Conservation (phyloP, 2,888 invertebrate genomes). For the Agonopterix heracliana region DNA sequence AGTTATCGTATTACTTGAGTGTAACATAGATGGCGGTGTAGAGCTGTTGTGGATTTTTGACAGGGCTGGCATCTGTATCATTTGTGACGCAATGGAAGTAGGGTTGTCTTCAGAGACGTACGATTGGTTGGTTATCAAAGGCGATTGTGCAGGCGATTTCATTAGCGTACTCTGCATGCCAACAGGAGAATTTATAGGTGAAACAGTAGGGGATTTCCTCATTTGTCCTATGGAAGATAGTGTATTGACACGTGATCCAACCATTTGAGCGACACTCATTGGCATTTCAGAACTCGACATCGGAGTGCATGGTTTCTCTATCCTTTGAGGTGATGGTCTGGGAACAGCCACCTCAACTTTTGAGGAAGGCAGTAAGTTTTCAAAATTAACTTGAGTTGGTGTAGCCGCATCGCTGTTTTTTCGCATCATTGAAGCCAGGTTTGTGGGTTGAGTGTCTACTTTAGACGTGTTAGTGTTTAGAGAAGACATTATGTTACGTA, state of each 20-base stretch:
- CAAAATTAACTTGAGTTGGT: slow-evolving; percentile 70
- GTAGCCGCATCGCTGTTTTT: slow-evolving; percentile 56
- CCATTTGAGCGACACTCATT: slow-evolving; percentile 55
- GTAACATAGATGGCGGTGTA: slow-evolving; percentile 48
- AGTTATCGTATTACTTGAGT: slow-evolving; percentile 54
- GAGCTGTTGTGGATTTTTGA: slow-evolving; percentile 61
- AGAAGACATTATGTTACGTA: slow-evolving; percentile 80
- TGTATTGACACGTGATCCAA: slow-evolving; percentile 59
- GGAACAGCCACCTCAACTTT: slow-evolving; percentile 64
- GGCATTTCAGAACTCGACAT: slow-evolving; percentile 43
- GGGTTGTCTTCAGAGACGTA: slow-evolving; percentile 40
- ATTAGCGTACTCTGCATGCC: slow-evolving; percentile 49
- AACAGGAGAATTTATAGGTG: slow-evolving; percentile 62
- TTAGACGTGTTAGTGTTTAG: slow-evolving; percentile 72
- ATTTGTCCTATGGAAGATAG: slow-evolving; percentile 55
- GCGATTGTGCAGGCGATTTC: slow-evolving; percentile 65
- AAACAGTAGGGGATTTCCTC: slow-evolving; percentile 64
- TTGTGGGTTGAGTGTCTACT: slow-evolving; percentile 51
- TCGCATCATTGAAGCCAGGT: slow-evolving; percentile 59
- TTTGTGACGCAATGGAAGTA: slow-evolving; percentile 51
- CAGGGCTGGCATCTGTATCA: slow-evolving; percentile 70
- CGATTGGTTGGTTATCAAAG: slow-evolving; percentile 48
- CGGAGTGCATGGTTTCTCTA: slow-evolving; percentile 48
- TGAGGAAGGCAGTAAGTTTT: slow-evolving; percentile 67
- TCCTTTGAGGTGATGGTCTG: slow-evolving; percentile 56